Base-by-base conservation (phyloP, 2,888 invertebrate genomes). In the Tenthredo scrophulariae region DNA sequence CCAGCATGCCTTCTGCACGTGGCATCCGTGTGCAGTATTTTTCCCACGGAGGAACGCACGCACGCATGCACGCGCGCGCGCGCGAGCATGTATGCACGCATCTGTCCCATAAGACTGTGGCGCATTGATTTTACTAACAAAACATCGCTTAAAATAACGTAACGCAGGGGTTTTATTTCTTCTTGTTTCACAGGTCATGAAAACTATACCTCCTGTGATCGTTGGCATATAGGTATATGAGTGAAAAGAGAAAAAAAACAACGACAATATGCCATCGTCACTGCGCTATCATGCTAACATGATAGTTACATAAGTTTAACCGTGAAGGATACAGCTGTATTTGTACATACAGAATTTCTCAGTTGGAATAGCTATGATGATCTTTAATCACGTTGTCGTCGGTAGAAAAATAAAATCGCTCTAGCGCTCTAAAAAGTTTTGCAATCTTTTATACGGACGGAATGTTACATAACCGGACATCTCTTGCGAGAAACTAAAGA, bases 71-170 rank as follows among this genome's bases (percentile, higher is more conserved):
- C 22, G n/a, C 62, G 7, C 9, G 62, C 62, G 7, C 26, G 62
- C 62, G 26, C 13, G 26, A 62, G 62, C 26, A 62, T 26, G 26
- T 4, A 62, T 10, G 77, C 50, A 77, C 77, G 37, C 77, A 77
- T 77, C 50, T 54, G 77, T 33, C 54, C 9, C 15, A 22, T 43
- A 74, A 77, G 29, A 29, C 13, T 22, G 43, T 22, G 40, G 40
- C 18, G 77, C 77, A 77, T 77, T 54, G 77, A 77, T 77, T 77
- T 77, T 54, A 77, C 40, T 74, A 74, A 74, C 72, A 74, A 74
- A 74, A 74, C 67, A 33, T 67, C 18, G 33, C 33, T 67, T 33
- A 15, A 67, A 67, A 33, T 67, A 67, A 33, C 67, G 15, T 33
- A 13, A 67, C 46, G 46, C 15, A 67, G 33, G 62, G 22, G 10